phyloP scores from a whole-genome alignment of 2,888 invertebrate genomes.

The Tetragnatha montana region DNA sequence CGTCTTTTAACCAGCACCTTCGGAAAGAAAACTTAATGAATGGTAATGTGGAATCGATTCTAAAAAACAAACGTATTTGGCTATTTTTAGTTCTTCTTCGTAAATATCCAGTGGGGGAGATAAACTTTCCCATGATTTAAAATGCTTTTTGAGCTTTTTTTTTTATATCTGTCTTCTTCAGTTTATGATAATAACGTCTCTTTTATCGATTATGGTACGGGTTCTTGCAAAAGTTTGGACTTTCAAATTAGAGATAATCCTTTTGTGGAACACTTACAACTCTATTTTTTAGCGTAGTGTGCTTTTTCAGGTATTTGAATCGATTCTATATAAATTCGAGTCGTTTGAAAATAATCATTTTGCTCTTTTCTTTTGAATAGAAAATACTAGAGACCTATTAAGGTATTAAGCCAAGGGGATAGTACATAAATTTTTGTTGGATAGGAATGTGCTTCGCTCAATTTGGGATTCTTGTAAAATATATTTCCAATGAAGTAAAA shows the following conservation, averaged over 20 bases:
- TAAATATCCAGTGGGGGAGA: background rate
- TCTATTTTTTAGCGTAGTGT: background rate
- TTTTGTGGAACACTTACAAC: background rate
- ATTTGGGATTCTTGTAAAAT: background rate
- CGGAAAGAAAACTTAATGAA: background rate
- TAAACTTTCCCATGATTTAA: background rate
- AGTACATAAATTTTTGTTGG: background rate
- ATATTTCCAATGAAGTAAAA: background rate
- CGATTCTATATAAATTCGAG: background rate
- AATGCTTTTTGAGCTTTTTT: background rate
- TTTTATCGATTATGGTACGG: background rate
- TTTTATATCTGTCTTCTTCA: background rate
- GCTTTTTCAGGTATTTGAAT: background rate
- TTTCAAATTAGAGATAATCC: conserved; percentile 1
- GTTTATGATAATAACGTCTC: background rate
- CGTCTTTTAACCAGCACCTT: background rate
- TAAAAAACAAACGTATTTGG: background rate
- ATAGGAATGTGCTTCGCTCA: background rate
- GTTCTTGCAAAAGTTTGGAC: background rate
- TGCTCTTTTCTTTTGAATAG: background rate
- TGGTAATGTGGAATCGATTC: background rate
- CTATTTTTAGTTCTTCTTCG: background rate
- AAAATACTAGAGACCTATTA: background rate
- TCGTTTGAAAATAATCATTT: background rate
- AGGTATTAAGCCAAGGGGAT: background rate